A percentile compares a stretch with the other conserved stretches of the same genome.
Evolutionary conservation across 2,797 vertebrate species (phyloP).

Genomic region (Rhynchonycteris naso): DNA sequence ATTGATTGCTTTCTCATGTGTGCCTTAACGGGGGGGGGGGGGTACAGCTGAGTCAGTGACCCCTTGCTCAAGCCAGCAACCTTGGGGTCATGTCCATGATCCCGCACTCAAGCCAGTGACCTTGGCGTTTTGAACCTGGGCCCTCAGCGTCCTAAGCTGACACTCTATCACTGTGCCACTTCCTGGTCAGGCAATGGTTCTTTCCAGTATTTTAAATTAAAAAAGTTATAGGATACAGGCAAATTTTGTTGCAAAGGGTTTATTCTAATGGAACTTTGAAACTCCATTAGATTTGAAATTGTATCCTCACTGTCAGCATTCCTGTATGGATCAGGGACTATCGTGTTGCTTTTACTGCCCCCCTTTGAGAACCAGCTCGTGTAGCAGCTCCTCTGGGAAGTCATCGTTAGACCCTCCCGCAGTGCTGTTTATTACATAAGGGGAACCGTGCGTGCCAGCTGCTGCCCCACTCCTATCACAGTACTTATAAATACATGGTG

Average conservation of each 20-base stretch:
- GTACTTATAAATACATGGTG: neutral
- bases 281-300: neutral
- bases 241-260: neutral
- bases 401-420: neutral
- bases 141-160: too few species aligned
- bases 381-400: neutral
- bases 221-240: neutral
- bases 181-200: neutral
- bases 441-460: neutral
- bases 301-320: neutral
- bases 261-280: neutral
- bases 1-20: too few species aligned
- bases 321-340: neutral
- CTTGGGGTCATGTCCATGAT: too few species aligned
- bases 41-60: too few species aligned
- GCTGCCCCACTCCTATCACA: neutral
- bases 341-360: neutral
- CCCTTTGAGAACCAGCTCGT: neutral
- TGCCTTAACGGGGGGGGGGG: too few species aligned
- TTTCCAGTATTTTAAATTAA: conserved; percentile 32
- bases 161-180: too few species aligned
- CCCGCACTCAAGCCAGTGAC: too few species aligned
- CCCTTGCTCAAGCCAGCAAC: too few species aligned
- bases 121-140: too few species aligned
- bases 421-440: neutral